phyloP scores from a whole-genome alignment of 2,888 invertebrate genomes.

The Noctuana brunneofusca region DNA sequence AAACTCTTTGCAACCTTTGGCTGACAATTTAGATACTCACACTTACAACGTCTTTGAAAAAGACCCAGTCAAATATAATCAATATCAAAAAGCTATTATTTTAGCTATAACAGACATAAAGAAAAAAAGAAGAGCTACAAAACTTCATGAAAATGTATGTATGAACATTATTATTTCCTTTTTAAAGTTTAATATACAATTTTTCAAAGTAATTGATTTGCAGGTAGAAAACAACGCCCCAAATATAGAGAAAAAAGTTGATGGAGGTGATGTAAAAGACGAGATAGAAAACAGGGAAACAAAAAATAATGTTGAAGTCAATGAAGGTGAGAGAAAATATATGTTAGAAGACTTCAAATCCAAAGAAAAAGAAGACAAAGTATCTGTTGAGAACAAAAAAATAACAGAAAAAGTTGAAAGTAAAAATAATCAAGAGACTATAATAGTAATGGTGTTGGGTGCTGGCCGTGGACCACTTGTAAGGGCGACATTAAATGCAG shows the following conservation, averaged over 20 bases:
- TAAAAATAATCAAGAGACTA: conserved; percentile 47
- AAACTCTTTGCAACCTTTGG: conserved; percentile 95
- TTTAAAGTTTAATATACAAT: too few species aligned
- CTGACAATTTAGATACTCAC: conserved; percentile 96
- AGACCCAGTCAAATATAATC: conserved; percentile 96
- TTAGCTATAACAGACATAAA: conserved; percentile 86
- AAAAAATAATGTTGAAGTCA: not conserved
- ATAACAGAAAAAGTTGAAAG: conserved; percentile 41
- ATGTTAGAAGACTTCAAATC: too few species aligned
- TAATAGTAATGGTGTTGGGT: conserved; percentile 93
- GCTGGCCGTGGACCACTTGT: conserved; percentile 98
- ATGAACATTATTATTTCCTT: too few species aligned
- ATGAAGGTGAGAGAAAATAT: not conserved
- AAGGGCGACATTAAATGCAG: conserved; percentile 92
- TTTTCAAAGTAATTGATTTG: not conserved
- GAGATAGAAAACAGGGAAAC: not conserved
- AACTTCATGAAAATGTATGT: conserved; percentile 14
- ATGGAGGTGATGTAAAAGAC: not conserved
- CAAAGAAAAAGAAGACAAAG: too few species aligned
- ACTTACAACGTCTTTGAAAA: conserved; percentile 99
- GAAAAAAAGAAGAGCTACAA: conserved; percentile 42
- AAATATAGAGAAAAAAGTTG: not conserved
- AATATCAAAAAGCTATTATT: conserved; percentile 92
- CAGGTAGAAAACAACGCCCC: conserved; percentile 2
- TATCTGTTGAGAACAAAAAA: conserved; percentile 33